Evolutionary conservation across 2,888 invertebrate species (phyloP).

Genomic region (Gymnosoma rotundatum): DNA sequence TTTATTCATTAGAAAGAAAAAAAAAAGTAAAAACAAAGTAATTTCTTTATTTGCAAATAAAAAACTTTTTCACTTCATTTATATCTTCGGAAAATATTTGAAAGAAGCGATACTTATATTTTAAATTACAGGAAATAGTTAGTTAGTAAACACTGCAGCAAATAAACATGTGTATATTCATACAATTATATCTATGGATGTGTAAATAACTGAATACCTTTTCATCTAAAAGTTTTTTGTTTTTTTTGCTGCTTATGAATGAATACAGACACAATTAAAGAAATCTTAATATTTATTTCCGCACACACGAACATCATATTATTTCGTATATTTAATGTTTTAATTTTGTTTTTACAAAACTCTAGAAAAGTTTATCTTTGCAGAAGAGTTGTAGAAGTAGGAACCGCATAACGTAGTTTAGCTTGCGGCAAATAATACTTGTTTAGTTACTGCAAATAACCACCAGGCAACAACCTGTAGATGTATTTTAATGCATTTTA

Average conservation of each 20-base stretch:
- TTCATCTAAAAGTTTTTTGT: conserved; percentile 23
- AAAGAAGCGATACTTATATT: no score
- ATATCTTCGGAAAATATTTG: no score
- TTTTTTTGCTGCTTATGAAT: background rate
- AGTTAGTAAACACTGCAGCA: background rate
- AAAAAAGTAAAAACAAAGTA: no score
- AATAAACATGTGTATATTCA: background rate
- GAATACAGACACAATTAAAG: no score
- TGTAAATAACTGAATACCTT: background rate
- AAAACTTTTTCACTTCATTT: background rate
- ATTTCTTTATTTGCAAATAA: no score
- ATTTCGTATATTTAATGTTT: background rate
- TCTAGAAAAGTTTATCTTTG: conserved; percentile 14
- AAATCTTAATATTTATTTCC: background rate
- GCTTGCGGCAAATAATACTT: conserved; percentile 34
- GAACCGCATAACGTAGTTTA: background rate
- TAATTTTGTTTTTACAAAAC: background rate
- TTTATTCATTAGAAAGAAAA: no score
- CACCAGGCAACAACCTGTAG: conserved; percentile 40
- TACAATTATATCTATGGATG: background rate
- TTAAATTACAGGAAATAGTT: background rate
- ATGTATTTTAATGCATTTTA: background rate
- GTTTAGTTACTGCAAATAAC: conserved; percentile 26
- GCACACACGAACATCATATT: background rate
- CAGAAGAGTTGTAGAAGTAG: background rate